phyloP scores from a whole-genome alignment of 2,888 invertebrate genomes.

The Patella caerulea region DNA sequence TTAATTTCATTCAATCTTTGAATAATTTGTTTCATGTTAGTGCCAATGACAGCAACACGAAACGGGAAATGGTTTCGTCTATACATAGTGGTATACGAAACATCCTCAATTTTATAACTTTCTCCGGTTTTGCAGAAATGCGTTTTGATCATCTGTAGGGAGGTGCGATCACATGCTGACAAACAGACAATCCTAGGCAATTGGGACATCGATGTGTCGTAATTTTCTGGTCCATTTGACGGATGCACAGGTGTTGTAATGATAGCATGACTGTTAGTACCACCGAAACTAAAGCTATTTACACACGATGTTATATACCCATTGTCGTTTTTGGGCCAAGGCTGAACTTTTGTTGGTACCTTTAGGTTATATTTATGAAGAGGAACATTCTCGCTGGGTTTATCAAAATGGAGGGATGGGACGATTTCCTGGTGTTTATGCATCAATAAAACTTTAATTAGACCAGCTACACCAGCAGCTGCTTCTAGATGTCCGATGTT shows the following conservation, averaged over 20 bases:
- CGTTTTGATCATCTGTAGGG: background rate
- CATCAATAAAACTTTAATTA: conserved; percentile 57
- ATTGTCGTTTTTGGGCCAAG: conserved; percentile 4
- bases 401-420: conserved; percentile 41
- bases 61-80: conserved; percentile 26
- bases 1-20: background rate
- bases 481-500: conserved; percentile 60
- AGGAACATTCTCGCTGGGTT: conserved; percentile 29
- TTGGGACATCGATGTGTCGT: background rate
- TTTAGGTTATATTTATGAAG: conserved; percentile 20
- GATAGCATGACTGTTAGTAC: conserved; percentile 46
- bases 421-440: conserved; percentile 48
- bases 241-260: conserved; percentile 12
- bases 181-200: background rate
- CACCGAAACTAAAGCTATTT: conserved; percentile 50
- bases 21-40: background rate
- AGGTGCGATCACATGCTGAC: background rate
- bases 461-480: conserved; percentile 52
- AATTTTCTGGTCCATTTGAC: background rate
- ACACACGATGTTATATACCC: conserved; percentile 17
- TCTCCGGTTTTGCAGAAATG: background rate
- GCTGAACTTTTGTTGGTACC: conserved; percentile 11
- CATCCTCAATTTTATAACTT: background rate
- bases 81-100: conserved; percentile 18
- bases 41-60: conserved; percentile 14